phyloP scores from a whole-genome alignment of 1,140 invertebrate genomes.

The Dermatophagoides farinae region DNA sequence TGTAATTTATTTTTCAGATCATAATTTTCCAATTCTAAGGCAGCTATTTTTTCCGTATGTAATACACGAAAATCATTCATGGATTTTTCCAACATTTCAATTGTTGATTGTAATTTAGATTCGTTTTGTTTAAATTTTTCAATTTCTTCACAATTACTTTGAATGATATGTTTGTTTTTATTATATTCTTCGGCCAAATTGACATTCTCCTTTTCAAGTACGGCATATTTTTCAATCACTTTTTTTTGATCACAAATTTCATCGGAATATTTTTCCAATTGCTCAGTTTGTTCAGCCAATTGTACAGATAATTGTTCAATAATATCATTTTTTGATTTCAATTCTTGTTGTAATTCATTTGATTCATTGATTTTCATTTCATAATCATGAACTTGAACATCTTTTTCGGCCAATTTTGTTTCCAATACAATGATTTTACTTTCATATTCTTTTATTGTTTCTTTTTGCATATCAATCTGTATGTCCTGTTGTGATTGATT shows the following conservation, averaged over 20 bases:
- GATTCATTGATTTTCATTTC: not conserved
- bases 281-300: not conserved
- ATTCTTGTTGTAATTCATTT: not conserved
- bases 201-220: not conserved
- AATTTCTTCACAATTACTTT: not conserved
- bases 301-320: constrained; percentile 5
- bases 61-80: not conserved
- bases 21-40: not conserved
- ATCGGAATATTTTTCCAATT: not conserved
- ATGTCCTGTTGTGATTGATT: constrained; percentile 15
- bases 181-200: not conserved
- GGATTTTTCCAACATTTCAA: not conserved
- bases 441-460: constrained; percentile 19
- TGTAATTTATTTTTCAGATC: constrained; percentile 6
- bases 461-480: constrained; percentile 16
- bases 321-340: not conserved
- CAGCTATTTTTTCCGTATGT: not conserved
- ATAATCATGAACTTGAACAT: not conserved
- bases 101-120: not conserved
- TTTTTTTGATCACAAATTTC: not conserved
- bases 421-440: constrained; percentile 13
- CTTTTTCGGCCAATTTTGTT: not conserved
- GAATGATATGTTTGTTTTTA: not conserved
- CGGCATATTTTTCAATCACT: not conserved
- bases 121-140: not conserved